Percentiles rank a stretch among this genome's conserved stretches.
Evolutionary conservation across 1,140 invertebrate genomes (phyloP).

Genomic region (Euura lappo): DNA sequence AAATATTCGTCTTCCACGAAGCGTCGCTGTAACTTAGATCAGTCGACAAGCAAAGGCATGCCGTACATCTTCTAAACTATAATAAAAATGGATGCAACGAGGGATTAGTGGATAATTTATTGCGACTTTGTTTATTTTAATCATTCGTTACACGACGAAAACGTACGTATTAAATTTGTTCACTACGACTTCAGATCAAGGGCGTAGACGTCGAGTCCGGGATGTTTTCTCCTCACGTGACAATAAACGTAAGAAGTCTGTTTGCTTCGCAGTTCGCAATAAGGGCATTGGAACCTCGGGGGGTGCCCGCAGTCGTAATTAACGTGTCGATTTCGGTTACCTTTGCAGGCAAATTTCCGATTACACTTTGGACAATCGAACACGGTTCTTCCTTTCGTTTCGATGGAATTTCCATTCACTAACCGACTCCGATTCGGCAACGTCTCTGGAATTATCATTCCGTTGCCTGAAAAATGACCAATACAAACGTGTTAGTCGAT

Average conservation of each 20-base stretch:
- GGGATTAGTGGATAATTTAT: not conserved
- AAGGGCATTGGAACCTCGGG: slow-evolving; percentile 78
- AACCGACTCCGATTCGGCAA: no score
- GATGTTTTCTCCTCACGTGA: slow-evolving; percentile 64
- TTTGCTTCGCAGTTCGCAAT: slow-evolving; percentile 77
- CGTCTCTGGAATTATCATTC: no score
- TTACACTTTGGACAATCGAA: slow-evolving; percentile 77
- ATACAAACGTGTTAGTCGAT: no score
- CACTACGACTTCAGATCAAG: slow-evolving; percentile 35
- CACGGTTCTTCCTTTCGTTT: slow-evolving; percentile 37
- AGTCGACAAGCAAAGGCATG: slow-evolving; percentile 7
- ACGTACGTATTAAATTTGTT: not conserved
- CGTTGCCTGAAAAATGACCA: no score
- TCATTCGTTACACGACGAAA: not conserved
- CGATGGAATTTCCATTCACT: not conserved
- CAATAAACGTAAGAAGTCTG: slow-evolving; percentile 82
- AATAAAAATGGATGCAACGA: not conserved
- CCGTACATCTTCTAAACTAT: not conserved
- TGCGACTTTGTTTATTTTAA: not conserved
- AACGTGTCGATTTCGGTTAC: slow-evolving; percentile 79
- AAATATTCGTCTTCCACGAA: not conserved
- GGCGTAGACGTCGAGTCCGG: slow-evolving; percentile 35
- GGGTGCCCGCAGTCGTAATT: slow-evolving; percentile 85
- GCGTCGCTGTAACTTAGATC: not conserved
- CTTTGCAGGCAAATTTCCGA: slow-evolving; percentile 78